Conservation (phyloP, 2,113 vertebrate species). For the Prinia subflava region DNA sequence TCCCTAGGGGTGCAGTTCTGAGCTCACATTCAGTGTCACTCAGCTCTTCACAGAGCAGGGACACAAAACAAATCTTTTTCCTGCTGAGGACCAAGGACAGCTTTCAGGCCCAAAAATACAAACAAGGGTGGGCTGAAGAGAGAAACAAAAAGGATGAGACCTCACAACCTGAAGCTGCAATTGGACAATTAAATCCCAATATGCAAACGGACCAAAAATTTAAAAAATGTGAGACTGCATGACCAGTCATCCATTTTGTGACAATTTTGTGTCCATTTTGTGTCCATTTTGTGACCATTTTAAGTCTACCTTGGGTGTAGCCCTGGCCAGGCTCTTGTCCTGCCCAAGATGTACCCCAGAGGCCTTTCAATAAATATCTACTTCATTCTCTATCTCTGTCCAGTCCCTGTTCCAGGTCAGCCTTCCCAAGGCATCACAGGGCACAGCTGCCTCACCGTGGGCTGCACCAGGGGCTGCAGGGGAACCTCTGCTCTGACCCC, state of each 20-base stretch:
- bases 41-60: not conserved
- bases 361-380: not conserved
- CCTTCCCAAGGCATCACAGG: not conserved
- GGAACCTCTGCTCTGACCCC: not conserved
- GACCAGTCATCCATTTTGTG: rapidly evolving
- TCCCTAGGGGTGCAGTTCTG: not conserved
- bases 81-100: not conserved
- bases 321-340: not conserved
- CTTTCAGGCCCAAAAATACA: not conserved
- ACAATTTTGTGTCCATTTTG: not conserved
- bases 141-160: not conserved
- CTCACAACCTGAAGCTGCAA: not conserved
- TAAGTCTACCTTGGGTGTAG: not conserved
- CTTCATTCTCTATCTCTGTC: not conserved
- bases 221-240: not conserved
- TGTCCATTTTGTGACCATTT: not conserved
- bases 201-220: not conserved
- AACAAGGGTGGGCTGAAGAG: not conserved
- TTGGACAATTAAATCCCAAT: not conserved
- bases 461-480: not conserved
- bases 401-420: not conserved
- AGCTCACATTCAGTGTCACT: not conserved
- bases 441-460: not conserved
- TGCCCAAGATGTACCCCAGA: not conserved
- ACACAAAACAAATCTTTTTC: not conserved